Evolutionary conservation across 2,113 vertebrate genomes (phyloP).

Genomic region (Patagioenas fasciata): DNA sequence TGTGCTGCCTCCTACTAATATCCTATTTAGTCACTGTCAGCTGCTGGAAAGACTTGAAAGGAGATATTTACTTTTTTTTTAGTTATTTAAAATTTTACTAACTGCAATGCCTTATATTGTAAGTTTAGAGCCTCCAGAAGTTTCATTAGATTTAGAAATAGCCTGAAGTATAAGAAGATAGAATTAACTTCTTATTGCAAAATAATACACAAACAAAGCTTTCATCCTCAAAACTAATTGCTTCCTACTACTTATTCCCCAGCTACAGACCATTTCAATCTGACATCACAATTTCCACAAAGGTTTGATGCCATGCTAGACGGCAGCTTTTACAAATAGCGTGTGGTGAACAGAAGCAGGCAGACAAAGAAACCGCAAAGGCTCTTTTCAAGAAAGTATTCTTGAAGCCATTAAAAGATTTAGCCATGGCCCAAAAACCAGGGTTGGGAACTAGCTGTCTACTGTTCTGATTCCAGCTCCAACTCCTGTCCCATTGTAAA

Average conservation of each 20-base stretch:
- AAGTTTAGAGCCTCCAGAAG: background rate
- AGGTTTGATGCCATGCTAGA: background rate
- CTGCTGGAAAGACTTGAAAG: conserved; percentile 3
- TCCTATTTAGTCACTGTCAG: background rate
- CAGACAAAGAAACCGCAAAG: background rate
- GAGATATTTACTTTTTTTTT: background rate
- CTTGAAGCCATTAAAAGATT: background rate
- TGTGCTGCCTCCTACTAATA: conserved; percentile 5
- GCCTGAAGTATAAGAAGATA: background rate
- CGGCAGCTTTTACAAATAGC: background rate
- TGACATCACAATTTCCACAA: background rate
- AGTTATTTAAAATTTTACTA: background rate
- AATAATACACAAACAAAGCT: background rate
- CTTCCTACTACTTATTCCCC: background rate
- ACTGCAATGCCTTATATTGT: background rate
- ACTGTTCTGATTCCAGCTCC: background rate
- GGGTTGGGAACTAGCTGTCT: background rate
- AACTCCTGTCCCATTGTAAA: background rate
- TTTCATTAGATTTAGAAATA: background rate
- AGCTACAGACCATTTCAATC: background rate
- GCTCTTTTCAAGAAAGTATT: background rate
- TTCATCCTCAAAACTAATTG: background rate
- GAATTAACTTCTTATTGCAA: background rate
- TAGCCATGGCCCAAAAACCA: background rate
- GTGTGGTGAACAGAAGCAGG: background rate